Conservation (phyloP, 2,797 vertebrate species). For the Poeciliopsis presidionis region DNA sequence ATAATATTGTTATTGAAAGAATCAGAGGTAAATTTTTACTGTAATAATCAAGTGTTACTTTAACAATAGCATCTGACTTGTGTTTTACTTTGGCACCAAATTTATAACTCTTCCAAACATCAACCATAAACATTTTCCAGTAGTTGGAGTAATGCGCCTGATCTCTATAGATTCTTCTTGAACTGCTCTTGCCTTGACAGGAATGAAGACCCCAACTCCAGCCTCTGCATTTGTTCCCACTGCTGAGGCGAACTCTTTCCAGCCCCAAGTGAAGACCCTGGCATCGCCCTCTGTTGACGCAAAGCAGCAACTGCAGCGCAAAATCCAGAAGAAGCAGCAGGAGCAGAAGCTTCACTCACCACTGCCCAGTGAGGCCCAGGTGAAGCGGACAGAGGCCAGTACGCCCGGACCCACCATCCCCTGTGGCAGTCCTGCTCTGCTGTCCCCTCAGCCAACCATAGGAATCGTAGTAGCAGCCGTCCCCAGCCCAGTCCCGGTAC, state of each 20-base stretch:
- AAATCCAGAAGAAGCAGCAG: slow-evolving; percentile 99
- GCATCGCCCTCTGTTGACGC: slow-evolving; percentile 94
- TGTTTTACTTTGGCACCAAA: background rate
- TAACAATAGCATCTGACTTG: background rate
- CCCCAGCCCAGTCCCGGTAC: slow-evolving; percentile 96
- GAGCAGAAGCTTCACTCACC: slow-evolving; percentile 98
- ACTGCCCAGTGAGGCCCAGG: slow-evolving; percentile 87
- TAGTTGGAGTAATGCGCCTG: background rate
- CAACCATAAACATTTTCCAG: background rate
- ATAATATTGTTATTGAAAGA: background rate
- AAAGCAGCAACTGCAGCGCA: slow-evolving; percentile 98
- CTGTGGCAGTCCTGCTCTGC: slow-evolving; percentile 92
- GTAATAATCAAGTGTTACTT: background rate
- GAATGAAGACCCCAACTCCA: slow-evolving; percentile 94
- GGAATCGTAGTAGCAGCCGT: slow-evolving; percentile 97
- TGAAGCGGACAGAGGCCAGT: slow-evolving; percentile 87
- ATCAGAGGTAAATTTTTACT: background rate
- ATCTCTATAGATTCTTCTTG: background rate
- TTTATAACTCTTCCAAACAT: background rate
- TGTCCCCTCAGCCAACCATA: slow-evolving; percentile 96
- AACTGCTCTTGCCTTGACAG: slow-evolving; percentile 65
- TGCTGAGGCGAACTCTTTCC: slow-evolving; percentile 94
- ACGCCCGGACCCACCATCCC: slow-evolving; percentile 86
- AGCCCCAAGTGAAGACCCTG: slow-evolving; percentile 96
- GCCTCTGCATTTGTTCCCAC: slow-evolving; percentile 96